Evolutionary conservation across 92 coral and sea anemone species (phyloP).

Genomic region (Porites cylindrica): DNA sequence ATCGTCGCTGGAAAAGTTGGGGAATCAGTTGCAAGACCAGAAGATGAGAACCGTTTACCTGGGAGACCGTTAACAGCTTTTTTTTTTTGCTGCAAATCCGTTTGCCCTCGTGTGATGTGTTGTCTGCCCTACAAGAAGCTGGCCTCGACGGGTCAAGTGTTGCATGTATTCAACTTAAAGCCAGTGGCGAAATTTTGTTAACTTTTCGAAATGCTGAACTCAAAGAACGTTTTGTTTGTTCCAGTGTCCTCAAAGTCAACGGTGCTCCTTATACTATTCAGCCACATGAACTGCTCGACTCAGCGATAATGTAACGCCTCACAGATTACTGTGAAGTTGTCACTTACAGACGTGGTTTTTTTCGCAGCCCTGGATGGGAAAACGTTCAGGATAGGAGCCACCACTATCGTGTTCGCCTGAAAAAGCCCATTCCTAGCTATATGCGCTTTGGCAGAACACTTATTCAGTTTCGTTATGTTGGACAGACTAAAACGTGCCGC

Average conservation of each 20-base stretch:
- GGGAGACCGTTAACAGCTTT: background rate
- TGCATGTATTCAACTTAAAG: background rate
- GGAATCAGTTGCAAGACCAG: too few relatives aligned
- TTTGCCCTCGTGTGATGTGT: background rate
- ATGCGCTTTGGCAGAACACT: background rate
- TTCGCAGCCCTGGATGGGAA: background rate
- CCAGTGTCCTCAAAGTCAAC: background rate
- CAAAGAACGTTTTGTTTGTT: background rate
- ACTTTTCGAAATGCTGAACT: background rate
- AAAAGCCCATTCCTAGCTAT: conserved; percentile 9
- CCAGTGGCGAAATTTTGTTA: background rate
- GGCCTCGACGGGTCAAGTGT: background rate
- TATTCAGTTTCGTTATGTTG: background rate
- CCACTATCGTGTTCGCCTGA: background rate
- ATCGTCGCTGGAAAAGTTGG: background rate
- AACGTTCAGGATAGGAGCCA: background rate
- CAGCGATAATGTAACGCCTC: background rate
- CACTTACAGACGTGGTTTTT: background rate
- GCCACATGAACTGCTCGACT: conserved; percentile 21
- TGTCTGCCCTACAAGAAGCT: background rate
- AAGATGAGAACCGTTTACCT: background rate
- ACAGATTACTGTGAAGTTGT: background rate
- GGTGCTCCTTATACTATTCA: background rate
- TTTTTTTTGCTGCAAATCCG: background rate
- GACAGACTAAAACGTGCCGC: conserved; percentile 19